These are phyloP conservation scores for Sturmia bella DNA, from an alignment of 2,888 invertebrate species.

Conservation along the genomic window DNA sequence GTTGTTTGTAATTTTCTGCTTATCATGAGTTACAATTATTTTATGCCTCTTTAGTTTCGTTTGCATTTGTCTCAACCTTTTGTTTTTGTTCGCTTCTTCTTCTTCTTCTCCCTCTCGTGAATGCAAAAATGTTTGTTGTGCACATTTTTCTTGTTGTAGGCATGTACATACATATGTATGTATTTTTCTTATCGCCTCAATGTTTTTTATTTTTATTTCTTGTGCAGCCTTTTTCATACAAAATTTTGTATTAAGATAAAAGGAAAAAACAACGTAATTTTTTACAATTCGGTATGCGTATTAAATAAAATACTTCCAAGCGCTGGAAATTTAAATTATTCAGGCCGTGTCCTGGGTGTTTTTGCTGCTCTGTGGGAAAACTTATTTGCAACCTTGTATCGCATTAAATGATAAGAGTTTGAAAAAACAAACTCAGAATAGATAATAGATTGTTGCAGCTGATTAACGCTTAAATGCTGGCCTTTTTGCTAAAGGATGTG, in stretches of 20 bases:
- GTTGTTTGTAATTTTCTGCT: constrained; percentile 71
- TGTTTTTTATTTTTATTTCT: constrained; percentile 6
- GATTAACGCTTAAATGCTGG: constrained; percentile 24
- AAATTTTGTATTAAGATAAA: constrained; percentile 46
- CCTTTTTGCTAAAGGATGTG: constrained; percentile 2
- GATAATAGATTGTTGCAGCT: constrained; percentile 46
- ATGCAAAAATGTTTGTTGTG: not conserved
- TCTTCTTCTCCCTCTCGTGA: not conserved
- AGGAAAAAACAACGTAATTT: not conserved
- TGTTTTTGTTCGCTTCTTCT: constrained; percentile 13
- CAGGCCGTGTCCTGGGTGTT: not conserved
- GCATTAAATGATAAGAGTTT: constrained; percentile 47
- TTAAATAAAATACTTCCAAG: constrained; percentile 17
- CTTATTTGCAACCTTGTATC: constrained; percentile 57
- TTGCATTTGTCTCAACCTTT: constrained; percentile 25
- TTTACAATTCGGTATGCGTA: constrained; percentile 38
- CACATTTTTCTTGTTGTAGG: not conserved
- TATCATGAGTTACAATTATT: constrained; percentile 70
- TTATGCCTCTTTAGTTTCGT: constrained; percentile 57
- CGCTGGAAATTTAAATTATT: constrained; percentile 24
- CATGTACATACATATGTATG: too few species aligned
- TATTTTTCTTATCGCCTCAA: constrained; percentile 6
- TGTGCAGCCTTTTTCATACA: constrained; percentile 23
- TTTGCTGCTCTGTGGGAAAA: constrained; percentile 48
- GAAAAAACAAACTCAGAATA: constrained; percentile 27